Percentiles rank a stretch among this genome's conserved stretches.
These are phyloP conservation scores for Daktulosphaira vitifoliae DNA, from an alignment of 1,140 invertebrate genomes.

Conservation along the genomic window DNA sequence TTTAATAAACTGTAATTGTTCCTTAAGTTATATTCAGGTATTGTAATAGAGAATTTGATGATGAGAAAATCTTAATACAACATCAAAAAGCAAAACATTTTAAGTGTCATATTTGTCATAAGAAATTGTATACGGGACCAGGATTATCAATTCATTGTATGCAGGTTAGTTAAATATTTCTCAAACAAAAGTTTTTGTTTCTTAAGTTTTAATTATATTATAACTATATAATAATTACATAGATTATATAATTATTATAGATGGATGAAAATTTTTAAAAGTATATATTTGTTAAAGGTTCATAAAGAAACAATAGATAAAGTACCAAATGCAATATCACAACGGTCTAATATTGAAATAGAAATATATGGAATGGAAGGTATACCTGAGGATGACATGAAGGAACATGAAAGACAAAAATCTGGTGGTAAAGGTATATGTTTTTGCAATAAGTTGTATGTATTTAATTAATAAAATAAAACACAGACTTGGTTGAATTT, in stretches of 20 bases:
- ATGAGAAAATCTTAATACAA: conserved; percentile 99
- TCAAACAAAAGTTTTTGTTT: no score
- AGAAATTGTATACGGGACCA: conserved; percentile 97
- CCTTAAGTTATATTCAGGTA: conserved; percentile 36
- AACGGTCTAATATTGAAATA: conserved; percentile 96
- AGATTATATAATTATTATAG: background rate
- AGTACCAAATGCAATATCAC: conserved; percentile 96
- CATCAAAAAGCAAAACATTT: conserved; percentile 99
- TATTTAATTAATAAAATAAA: no score
- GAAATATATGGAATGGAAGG: conserved; percentile 99
- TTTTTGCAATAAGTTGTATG: no score
- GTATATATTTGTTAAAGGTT: conserved; percentile 58
- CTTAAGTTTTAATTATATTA: no score
- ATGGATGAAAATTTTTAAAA: no score
- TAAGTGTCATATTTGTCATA: conserved; percentile 99
- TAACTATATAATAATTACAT: background rate
- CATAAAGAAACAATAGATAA: conserved; percentile 99
- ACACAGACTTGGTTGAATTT: no score
- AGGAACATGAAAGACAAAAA: conserved; percentile 84
- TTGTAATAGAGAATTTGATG: conserved; percentile 99
- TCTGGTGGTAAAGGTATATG: conserved; percentile 47
- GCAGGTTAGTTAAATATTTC: conserved; percentile 62
- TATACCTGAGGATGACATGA: conserved; percentile 89
- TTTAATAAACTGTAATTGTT: conserved; percentile 4
- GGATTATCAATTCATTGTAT: conserved; percentile 99